Conservation (phyloP, 2,797 vertebrate species). For the Microhierax caerulescens region DNA sequence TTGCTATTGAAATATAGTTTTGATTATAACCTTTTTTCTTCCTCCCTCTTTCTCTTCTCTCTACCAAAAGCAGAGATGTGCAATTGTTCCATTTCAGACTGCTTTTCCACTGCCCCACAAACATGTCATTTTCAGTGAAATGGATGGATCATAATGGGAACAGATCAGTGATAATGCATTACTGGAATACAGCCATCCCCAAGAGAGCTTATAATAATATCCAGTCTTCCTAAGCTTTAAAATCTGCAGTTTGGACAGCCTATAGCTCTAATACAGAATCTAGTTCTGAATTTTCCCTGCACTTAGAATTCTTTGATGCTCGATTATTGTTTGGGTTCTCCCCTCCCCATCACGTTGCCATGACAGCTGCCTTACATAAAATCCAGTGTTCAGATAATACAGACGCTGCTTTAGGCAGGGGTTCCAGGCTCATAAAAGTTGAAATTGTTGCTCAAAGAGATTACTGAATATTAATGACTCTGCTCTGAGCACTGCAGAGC, state of each 20-base stretch:
- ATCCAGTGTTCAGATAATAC: not conserved
- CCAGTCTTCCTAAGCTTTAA: slow-evolving; percentile 37
- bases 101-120: slow-evolving; percentile 34
- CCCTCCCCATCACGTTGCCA: not conserved
- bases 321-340: slow-evolving; percentile 39
- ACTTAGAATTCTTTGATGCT: slow-evolving; percentile 31
- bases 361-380: slow-evolving; percentile 52
- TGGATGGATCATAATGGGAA: slow-evolving; percentile 44
- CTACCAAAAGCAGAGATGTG: not conserved
- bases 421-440: slow-evolving; percentile 41
- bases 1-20: slow-evolving; percentile 48
- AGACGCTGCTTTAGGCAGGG: not conserved
- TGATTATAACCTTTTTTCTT: slow-evolving; percentile 2
- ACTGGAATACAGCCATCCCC: slow-evolving; percentile 34
- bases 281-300: slow-evolving; percentile 17
- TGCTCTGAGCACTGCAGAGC: not conserved
- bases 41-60: not conserved
- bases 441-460: slow-evolving; percentile 52
- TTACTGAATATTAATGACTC: slow-evolving; percentile 56
- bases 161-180: slow-evolving; percentile 56
- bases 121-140: slow-evolving; percentile 27
- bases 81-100: slow-evolving; percentile 30
- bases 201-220: slow-evolving; percentile 41
- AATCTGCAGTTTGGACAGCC: slow-evolving; percentile 10
- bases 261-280: slow-evolving; percentile 9